Base-by-base conservation (phyloP, 2,888 invertebrate genomes). In the Acrobasis suavella region DNA sequence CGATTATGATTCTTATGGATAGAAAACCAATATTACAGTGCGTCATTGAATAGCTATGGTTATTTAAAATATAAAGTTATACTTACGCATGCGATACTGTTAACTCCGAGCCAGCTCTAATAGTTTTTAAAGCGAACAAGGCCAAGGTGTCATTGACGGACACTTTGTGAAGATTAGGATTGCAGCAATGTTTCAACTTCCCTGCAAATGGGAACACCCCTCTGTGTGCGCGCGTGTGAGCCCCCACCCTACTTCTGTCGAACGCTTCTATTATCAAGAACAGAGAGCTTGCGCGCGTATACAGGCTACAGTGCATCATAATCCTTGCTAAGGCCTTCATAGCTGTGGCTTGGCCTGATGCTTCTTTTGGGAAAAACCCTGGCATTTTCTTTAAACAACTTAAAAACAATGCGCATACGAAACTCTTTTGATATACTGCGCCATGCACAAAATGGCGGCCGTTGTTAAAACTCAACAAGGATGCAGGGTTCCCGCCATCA, bases 131-230 rank as follows among this genome's bases (percentile, higher is more conserved):
- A 3, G 50, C 12, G 1, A 59, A 6, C 37, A 59, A 39, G 8
- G 50, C 59, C 50, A 59, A 12, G 10, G 38, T 10, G 37, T 50
- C 37, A 15, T 62, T 62, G 5, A 65, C 6, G 14, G 56, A 58
- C 1, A 65, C 16, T 6, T 37, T 17, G 3, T 62, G 49, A 12
- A 60, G 51, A 16, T 65, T 65, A 7, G 62, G 55, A 9, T 54
- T n/a, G 10, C 65, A 65, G 38, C n/a, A 37, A 51, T 65, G 62
- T 49, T 62, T 62, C 52, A 65, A 9, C 51, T 65, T 65, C 7
- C 65, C 62, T 5, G 56, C 52, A 46, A 65, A 65, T 1, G 62
- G 51, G 38, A 62, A 65, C 60, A 59, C 32, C 2, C 62, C 65
- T 8, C 17, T 52, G n/a, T 65, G 52, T 10, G 58, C 37, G 38